Percentiles rank a stretch among this genome's conserved stretches.
Evolutionary conservation across 2,888 invertebrate genomes (phyloP).

Genomic region (Drosophila ustulata): DNA sequence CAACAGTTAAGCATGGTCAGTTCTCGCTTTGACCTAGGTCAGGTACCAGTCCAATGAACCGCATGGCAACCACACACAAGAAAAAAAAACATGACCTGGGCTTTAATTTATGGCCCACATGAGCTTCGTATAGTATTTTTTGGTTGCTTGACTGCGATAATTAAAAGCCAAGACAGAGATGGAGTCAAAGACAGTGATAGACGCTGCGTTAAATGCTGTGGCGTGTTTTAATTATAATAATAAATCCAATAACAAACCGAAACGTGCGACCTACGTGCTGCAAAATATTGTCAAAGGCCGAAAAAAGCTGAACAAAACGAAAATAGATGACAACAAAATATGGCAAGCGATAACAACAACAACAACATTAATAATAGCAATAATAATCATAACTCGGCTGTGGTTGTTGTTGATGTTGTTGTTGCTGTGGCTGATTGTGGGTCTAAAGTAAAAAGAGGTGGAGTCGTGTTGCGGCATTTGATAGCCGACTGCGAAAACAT

Average conservation of each 20-base stretch:
- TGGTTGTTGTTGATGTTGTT: conserved; percentile 24
- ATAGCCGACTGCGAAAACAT: conserved; percentile 54
- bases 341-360: conserved; percentile 38
- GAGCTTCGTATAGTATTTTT: conserved; percentile 19
- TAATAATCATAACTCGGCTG: conserved; percentile 34
- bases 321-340: conserved; percentile 47
- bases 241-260: conserved; percentile 73
- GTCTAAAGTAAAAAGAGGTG: conserved; percentile 57
- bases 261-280: conserved; percentile 77
- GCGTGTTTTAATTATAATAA: conserved; percentile 70
- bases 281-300: conserved; percentile 73
- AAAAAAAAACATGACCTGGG: neutral
- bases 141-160: conserved; percentile 34
- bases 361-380: conserved; percentile 47
- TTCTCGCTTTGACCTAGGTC: conserved; percentile 55
- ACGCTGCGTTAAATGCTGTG: conserved; percentile 53
- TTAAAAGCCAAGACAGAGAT: conserved; percentile 31
- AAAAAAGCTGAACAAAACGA: conserved; percentile 33
- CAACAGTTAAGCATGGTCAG: conserved; percentile 37
- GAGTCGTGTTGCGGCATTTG: conserved; percentile 61
- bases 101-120: conserved; percentile 7
- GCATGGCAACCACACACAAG: neutral
- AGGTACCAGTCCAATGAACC: conserved; percentile 55
- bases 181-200: neutral
- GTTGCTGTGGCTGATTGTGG: conserved; percentile 35